Base-by-base conservation (phyloP, 35 echinoderm and acorn worm genomes). In the Holothuria glaberrima region DNA sequence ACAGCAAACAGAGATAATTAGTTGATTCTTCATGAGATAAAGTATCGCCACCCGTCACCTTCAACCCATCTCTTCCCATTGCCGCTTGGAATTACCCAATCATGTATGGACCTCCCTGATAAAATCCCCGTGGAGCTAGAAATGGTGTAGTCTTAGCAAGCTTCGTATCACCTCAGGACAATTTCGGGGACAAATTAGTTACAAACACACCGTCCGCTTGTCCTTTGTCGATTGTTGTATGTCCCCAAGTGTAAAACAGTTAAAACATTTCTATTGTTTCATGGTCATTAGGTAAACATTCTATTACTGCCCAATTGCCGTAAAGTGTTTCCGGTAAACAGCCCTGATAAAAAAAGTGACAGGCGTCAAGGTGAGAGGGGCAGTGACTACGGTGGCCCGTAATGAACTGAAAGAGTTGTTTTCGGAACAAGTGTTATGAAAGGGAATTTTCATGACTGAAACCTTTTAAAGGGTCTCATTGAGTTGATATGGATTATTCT, bases 291-390 rank as follows among this genome's bases (percentile, higher is more conserved):
- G 71, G 44, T 75, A 75, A 75, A 75, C 71, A 75, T 75, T 29
- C 71, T 75, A 75, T 41, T 75, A 41, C 71, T 75, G 44, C 71
- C 44, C 32, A 75, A 75, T 75, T 75, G 71, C 33, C 29, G 71
- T 75, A 41, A 75, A 75, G 71, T 75, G 71, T 75, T 75, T 75
- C 71, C 71, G 71, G 71, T 75, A 75, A 75, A 75, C 71, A 75
- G 50, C 50, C 10, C 50, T 45, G 44, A 25, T 75, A 41, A 31
- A 75, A n/a, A 75, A 41, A 41, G 22, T 75, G 71, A 75, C 71
- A 69, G 66, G n/a, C 66, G 66, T 27, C 66, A 69, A 69, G 66
- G 66, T 69, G 22, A 69, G 31, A 12, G 13, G 50, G 66, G 21
- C 1, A 69, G 16, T 12, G 25, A 75, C 31, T 27, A 75, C 71